Conservation (phyloP, 2,113 vertebrate genomes). For the Mionectes macconnelli region DNA sequence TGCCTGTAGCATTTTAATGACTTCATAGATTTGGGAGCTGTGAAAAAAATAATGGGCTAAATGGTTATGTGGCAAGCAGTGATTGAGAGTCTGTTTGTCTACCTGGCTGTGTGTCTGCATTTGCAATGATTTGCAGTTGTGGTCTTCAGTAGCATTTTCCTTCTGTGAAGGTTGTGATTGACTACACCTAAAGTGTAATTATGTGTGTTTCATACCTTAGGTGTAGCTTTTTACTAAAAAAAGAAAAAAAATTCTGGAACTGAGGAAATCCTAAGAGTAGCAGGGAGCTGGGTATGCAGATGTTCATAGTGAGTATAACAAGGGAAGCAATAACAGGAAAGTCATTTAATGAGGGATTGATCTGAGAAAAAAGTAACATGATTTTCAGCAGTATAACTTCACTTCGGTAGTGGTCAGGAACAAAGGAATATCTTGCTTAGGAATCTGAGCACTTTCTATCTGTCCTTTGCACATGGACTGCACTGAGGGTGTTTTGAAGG, state of each 20-base stretch:
- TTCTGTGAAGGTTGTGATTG: background rate
- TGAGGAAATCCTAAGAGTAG: background rate
- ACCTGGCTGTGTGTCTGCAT: background rate
- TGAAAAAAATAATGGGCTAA: background rate
- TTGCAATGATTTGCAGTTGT: accelerated
- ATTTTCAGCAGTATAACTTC: background rate
- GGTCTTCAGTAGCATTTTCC: background rate
- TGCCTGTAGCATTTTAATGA: background rate
- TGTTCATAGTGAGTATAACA: background rate
- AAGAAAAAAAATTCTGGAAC: background rate
- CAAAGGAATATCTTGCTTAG: background rate
- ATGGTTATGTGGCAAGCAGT: background rate
- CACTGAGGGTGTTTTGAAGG: background rate
- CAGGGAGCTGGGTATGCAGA: background rate
- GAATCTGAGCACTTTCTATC: background rate
- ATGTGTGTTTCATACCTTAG: background rate
- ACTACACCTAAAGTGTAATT: background rate
- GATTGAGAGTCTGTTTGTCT: background rate
- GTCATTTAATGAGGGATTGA: background rate
- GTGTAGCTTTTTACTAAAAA: background rate
- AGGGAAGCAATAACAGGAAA: background rate
- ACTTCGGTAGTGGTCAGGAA: background rate
- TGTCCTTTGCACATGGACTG: background rate
- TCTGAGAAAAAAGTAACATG: background rate
- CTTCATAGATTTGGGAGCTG: background rate